Percentiles rank a stretch among this genome's conserved stretches.
Evolutionary conservation across 2,888 invertebrate species (phyloP).

Genomic region (Thereva nobilitata): DNA sequence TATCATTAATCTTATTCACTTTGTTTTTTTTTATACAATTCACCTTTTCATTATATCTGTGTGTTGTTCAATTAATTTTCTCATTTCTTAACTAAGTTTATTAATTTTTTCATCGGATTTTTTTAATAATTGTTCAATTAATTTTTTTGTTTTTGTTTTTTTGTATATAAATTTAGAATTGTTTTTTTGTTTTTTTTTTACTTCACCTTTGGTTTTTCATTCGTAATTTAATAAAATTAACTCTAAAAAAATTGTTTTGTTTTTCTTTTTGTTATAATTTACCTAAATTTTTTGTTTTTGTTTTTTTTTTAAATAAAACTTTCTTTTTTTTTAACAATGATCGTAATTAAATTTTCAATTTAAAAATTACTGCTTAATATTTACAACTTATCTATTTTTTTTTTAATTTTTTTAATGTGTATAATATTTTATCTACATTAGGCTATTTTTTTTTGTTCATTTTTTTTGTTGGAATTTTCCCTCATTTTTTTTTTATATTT

Average conservation of each 20-base stretch:
- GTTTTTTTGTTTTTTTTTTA: constrained; percentile 3
- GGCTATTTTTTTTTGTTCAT: constrained; percentile 18
- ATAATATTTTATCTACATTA: constrained; percentile 19
- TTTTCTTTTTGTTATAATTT: constrained; percentile 16
- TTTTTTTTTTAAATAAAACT: constrained; percentile 1
- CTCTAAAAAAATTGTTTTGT: constrained; percentile 17
- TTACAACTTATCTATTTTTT: constrained; percentile 25
- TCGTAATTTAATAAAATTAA: constrained; percentile 25
- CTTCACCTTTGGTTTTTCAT: constrained; percentile 25
- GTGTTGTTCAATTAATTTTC: constrained; percentile 9
- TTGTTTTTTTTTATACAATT: neutral
- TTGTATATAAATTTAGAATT: constrained; percentile 44
- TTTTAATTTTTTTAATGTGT: neutral
- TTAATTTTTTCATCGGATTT: constrained; percentile 18
- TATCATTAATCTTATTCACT: constrained; percentile 4
- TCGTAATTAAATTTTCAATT: constrained; percentile 6
- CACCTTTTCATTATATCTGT: neutral
- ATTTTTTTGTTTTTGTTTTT: too few species aligned
- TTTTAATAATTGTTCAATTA: constrained; percentile 13
- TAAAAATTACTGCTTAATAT: constrained; percentile 24
- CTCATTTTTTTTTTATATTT: neutral
- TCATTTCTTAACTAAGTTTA: constrained; percentile 22
- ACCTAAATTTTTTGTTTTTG: constrained; percentile 12
- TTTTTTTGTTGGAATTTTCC: neutral
- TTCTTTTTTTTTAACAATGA: neutral